Base-by-base conservation (phyloP, 2,797 vertebrate genomes). In the Emydoidea blandingii region DNA sequence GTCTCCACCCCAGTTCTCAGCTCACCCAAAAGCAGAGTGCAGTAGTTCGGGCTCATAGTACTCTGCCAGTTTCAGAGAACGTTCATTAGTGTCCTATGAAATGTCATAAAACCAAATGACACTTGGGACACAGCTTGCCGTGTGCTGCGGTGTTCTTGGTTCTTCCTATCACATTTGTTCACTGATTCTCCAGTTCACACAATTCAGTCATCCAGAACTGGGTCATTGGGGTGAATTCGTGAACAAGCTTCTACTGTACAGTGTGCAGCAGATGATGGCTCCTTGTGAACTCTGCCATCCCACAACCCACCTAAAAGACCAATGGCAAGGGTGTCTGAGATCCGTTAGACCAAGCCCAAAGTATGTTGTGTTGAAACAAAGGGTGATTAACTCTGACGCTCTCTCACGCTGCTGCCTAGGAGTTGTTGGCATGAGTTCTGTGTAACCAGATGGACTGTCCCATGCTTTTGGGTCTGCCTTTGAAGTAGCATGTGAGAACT, bases 241-340 rank as follows among this genome's bases (percentile, higher is more conserved):
- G 72, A 54, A 8, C 3, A 7, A 4, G 0, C 44, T 90, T 84
- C 86, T 80, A 9, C 76, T 79, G 0, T 37, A 9, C 16, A 8
- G 2, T 5, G 16, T 83, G 53, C 53, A 88, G 50, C 31, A 76
- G 62, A n/a, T 80, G 25, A 3, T 0, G 14, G 41, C 21, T 80
- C 74, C 53, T 59, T 74, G 76, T 44, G 44, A 83, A 15, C 2
- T 56, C 56, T 57, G 57, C 29, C 57, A 62, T 31, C 29, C 57
- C 29, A 31, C 57, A 62, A 62, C 57, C 14, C 29, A 31, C 5
- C 4, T 27, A 57, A 57, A 57, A 34, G 27, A 57, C 56, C 56
- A 29, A 29, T 57, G 56, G 27, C 37, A 41, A 41, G 27, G 27
- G 25, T 7, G 44, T 15, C 44, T 82, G 83, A 68, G 85, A 23